Evolutionary conservation across 1,140 invertebrate species (phyloP).

Genomic region (Macrostomum lignano): DNA sequence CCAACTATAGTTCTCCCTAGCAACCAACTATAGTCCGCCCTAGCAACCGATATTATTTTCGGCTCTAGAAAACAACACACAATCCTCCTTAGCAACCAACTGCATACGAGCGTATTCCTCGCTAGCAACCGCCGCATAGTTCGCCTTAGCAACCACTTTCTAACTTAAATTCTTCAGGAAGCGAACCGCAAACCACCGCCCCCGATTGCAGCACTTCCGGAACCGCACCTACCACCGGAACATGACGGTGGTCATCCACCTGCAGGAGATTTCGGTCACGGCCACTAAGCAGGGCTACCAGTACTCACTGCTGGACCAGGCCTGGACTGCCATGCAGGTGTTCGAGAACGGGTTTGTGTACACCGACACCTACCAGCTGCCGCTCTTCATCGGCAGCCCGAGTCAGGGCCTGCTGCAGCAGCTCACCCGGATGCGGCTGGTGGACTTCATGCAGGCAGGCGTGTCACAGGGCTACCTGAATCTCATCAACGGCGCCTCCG

Average conservation of each 20-base stretch:
- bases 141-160: too few relatives aligned
- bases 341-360: conserved; percentile 10
- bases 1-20: too few relatives aligned
- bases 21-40: too few relatives aligned
- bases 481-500: conserved; percentile 13
- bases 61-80: too few relatives aligned
- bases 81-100: too few relatives aligned
- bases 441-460: conserved; percentile 14
- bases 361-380: conserved; percentile 15
- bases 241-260: conserved; percentile 15
- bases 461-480: conserved; percentile 13
- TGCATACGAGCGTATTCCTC: too few relatives aligned
- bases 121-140: too few relatives aligned
- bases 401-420: conserved; percentile 14
- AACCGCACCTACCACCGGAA: conserved; percentile 15
- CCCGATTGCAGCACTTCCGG: conserved; percentile 15
- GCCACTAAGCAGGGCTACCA: conserved; percentile 17
- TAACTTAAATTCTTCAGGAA: too few relatives aligned
- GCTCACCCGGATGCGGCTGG: conserved; percentile 13
- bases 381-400: conserved; percentile 14
- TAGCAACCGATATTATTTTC: too few relatives aligned
- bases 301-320: conserved; percentile 17
- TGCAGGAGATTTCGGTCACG: conserved; percentile 18
- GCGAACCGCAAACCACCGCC: too few relatives aligned
- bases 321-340: conserved; percentile 6